phyloP scores from a whole-genome alignment of 1,140 invertebrate genomes.

The Solen grandis region DNA sequence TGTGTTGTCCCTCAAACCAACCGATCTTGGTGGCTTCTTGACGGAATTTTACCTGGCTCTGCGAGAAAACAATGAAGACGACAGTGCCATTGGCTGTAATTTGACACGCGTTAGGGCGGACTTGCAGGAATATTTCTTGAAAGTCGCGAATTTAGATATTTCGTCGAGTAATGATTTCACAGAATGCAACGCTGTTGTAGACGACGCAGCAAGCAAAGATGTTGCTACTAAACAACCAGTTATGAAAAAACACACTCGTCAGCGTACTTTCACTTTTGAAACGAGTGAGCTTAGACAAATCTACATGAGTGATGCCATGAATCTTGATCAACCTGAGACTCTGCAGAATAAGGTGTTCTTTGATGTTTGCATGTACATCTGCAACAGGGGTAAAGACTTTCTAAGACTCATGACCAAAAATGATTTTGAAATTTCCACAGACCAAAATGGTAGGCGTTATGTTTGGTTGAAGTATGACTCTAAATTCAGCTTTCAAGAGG shows the following conservation, averaged over 20 bases:
- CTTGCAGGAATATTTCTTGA: conserved; percentile 72
- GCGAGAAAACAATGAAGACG: conserved; percentile 60
- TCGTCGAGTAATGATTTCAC: conserved; percentile 67
- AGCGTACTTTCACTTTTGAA: conserved; percentile 63
- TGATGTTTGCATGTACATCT: conserved; percentile 74
- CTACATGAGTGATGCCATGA: conserved; percentile 73
- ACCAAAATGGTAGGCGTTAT: conserved; percentile 70
- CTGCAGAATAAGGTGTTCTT: conserved; percentile 77
- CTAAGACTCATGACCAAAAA: conserved; percentile 73
- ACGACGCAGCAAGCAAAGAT: conserved; percentile 63
- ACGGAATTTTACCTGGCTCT: conserved; percentile 71
- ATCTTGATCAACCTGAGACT: conserved; percentile 69
- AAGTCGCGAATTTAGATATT: conserved; percentile 70
- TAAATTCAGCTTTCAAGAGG: conserved; percentile 69
- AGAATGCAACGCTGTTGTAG: conserved; percentile 69
- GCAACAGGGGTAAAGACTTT: conserved; percentile 75
- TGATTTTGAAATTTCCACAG: conserved; percentile 73
- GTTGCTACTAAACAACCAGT: conserved; percentile 46
- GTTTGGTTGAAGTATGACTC: conserved; percentile 74
- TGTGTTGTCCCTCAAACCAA: conserved; percentile 65
- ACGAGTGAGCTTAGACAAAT: conserved; percentile 73
- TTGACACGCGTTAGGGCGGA: conserved; percentile 67
- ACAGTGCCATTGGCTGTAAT: conserved; percentile 39
- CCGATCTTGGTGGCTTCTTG: conserved; percentile 68
- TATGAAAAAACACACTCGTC: conserved; percentile 50